A percentile compares a stretch with the other conserved stretches of the same genome.
These are phyloP conservation scores for Hoplodrina blanda DNA, from an alignment of 2,888 invertebrate species.

Conservation along the genomic window DNA sequence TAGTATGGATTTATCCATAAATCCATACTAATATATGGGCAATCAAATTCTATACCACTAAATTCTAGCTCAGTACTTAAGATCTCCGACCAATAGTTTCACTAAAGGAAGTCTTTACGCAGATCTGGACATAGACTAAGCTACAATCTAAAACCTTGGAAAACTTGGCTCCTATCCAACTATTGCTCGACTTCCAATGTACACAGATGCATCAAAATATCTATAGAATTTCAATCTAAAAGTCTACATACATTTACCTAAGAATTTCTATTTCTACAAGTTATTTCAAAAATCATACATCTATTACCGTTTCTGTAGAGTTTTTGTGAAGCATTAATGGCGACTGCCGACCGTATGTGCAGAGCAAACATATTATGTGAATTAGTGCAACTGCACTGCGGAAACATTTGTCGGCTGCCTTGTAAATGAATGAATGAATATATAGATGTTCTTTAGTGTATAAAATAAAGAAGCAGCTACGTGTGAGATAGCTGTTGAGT, in stretches of 20 bases:
- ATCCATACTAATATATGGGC: no score
- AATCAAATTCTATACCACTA: no score
- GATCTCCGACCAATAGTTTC: no score
- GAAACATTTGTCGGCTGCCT: slow-evolving; percentile 10
- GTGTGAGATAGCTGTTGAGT: no score
- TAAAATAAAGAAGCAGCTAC: no score
- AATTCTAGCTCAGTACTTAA: no score
- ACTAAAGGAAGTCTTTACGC: background rate
- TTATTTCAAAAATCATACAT: background rate
- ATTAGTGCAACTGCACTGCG: slow-evolving; percentile 43
- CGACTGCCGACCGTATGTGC: background rate
- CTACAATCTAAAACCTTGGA: background rate
- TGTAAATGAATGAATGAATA: slow-evolving; percentile 15
- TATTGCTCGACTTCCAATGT: slow-evolving; percentile 2
- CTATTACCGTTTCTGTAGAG: background rate
- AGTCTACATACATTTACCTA: background rate
- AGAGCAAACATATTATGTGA: slow-evolving; percentile 12
- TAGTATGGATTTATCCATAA: no score
- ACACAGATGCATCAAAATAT: slow-evolving; percentile 9
- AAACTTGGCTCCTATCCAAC: slow-evolving; percentile 14
- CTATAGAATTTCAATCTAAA: background rate
- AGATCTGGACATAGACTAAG: background rate
- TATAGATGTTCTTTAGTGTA: slow-evolving; percentile 16
- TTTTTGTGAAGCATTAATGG: slow-evolving; percentile 2
- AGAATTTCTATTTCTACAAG: background rate